These are phyloP conservation scores for Drosophila baimaii DNA, from an alignment of 1,140 invertebrate species.

Conservation along the genomic window DNA sequence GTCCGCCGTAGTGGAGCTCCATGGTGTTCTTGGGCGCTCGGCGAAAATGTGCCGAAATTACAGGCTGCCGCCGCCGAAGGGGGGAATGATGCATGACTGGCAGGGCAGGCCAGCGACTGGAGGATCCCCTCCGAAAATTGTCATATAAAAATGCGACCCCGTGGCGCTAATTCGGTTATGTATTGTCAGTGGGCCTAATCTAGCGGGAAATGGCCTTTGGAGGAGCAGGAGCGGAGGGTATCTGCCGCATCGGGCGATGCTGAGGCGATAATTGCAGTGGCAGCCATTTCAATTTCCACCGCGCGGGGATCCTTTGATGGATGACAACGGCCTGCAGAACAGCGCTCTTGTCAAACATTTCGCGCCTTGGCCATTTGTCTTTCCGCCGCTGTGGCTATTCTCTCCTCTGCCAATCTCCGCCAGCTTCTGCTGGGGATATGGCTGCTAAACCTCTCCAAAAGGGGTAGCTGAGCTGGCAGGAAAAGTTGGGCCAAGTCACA, in stretches of 20 bases:
- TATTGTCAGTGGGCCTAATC: conserved; percentile 74
- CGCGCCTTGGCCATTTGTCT: conserved; percentile 79
- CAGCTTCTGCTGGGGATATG: conserved; percentile 1
- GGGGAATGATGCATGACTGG: conserved; percentile 68
- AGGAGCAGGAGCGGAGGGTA: not conserved
- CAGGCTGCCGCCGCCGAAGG: conserved; percentile 48
- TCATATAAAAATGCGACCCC: conserved; percentile 58
- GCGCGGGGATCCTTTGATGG: conserved; percentile 64
- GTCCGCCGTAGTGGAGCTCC: conserved; percentile 44
- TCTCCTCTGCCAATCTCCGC: not conserved
- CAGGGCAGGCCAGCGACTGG: conserved; percentile 11
- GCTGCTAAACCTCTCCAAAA: not conserved
- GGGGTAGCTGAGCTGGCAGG: conserved; percentile 6
- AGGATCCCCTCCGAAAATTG: conserved; percentile 23
- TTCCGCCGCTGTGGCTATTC: conserved; percentile 19
- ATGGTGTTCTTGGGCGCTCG: conserved; percentile 19
- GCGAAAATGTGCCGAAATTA: conserved; percentile 53
- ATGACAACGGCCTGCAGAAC: conserved; percentile 48
- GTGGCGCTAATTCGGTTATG: conserved; percentile 77
- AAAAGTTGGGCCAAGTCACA: not conserved
- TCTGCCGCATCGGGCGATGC: conserved; percentile 25
- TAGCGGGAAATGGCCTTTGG: conserved; percentile 58
- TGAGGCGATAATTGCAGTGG: conserved; percentile 74
- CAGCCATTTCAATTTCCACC: conserved; percentile 74
- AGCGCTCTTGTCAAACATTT: conserved; percentile 69